A percentile compares a stretch with the other conserved stretches of the same genome.
phyloP scores from a whole-genome alignment of 2,888 invertebrate genomes.

The Anarsia innoxiella region DNA sequence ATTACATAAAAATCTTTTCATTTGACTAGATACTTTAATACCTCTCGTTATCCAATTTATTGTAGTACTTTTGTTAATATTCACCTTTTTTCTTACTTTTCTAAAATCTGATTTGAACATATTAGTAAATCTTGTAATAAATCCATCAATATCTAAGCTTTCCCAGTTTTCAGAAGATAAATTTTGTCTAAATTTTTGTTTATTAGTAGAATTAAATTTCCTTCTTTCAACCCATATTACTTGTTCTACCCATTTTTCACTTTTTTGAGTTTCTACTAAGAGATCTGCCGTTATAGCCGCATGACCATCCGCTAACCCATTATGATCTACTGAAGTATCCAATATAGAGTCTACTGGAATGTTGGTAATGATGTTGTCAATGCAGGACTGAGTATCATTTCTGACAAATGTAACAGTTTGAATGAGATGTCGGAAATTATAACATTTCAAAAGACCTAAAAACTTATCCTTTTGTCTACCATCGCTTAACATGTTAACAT shows the following conservation, averaged over 20 bases:
- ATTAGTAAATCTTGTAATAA: neutral
- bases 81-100: neutral
- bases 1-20: too few species aligned
- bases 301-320: constrained; percentile 2
- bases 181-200: neutral
- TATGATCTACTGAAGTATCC: neutral
- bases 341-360: neutral
- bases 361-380: constrained; percentile 3
- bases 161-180: neutral
- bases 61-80: too few species aligned
- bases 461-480: neutral
- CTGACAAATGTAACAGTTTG: neutral
- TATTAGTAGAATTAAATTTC: neutral
- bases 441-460: neutral
- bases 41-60: too few species aligned
- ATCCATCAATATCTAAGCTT: neutral
- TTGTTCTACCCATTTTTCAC: neutral
- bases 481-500: neutral
- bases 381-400: neutral
- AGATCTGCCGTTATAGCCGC: neutral
- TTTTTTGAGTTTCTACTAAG: neutral
- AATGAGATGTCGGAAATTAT: neutral
- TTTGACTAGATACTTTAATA: too few species aligned
- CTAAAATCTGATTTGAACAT: neutral
- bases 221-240: neutral